Conservation (phyloP, 2,113 vertebrate genomes). For the Upupa epops region DNA sequence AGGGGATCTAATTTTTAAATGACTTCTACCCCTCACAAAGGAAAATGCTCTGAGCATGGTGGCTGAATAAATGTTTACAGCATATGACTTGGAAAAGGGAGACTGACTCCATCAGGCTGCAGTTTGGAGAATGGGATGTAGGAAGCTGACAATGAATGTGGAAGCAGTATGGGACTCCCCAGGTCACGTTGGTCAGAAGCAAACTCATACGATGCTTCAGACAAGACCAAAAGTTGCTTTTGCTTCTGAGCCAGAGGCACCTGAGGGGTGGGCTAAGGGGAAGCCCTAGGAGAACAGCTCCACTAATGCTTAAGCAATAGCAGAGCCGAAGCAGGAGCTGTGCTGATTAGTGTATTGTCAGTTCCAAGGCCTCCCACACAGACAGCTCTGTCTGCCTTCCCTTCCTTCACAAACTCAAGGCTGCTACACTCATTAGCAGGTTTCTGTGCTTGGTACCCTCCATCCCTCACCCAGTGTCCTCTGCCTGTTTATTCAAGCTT, state of each 20-base stretch:
- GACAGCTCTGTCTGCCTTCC: conserved; percentile 55
- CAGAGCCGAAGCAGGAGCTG: conserved; percentile 28
- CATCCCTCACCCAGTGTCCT: not conserved
- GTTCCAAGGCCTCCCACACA: conserved; percentile 69
- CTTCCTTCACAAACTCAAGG: conserved; percentile 51
- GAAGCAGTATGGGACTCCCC: not conserved
- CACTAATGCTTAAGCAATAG: conserved; percentile 49
- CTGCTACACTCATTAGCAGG: conserved; percentile 46
- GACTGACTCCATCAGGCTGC: not conserved
- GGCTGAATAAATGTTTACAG: not conserved
- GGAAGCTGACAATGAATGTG: not conserved
- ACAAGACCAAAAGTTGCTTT: not conserved
- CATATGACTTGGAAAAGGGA: not conserved
- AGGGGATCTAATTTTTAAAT: not conserved
- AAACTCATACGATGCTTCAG: not conserved
- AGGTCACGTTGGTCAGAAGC: not conserved
- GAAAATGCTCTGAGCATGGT: not conserved
- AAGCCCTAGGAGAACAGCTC: conserved; percentile 28
- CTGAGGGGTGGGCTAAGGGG: not conserved
- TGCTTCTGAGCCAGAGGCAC: not conserved
- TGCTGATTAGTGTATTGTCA: conserved; percentile 65
- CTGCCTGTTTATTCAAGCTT: conserved; percentile 33
- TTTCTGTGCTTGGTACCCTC: conserved; percentile 33
- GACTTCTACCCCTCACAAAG: not conserved
- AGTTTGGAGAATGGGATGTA: not conserved